phyloP scores from a whole-genome alignment of 2,797 vertebrate species.

The Pipistrellus kuhlii region DNA sequence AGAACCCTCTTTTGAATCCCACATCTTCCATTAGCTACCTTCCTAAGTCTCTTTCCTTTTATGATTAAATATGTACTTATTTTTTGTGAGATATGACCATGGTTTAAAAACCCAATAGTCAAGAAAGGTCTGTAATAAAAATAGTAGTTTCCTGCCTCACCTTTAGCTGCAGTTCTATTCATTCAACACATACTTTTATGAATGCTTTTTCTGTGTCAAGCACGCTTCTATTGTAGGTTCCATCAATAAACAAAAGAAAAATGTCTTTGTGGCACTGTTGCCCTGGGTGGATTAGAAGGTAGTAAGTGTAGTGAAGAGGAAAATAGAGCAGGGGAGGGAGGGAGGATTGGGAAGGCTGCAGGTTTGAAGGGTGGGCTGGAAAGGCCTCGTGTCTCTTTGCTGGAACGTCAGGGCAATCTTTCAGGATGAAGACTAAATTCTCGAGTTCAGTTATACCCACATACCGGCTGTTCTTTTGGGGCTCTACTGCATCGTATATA shows the following conservation, averaged over 20 bases:
- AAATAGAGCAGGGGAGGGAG: background rate
- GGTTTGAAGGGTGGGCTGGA: background rate
- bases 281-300: background rate
- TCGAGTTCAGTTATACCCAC: background rate
- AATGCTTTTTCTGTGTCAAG: background rate
- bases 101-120: conserved; percentile 3
- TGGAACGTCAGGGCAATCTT: background rate
- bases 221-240: background rate
- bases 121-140: background rate
- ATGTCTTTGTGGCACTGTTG: background rate
- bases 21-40: background rate
- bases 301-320: background rate
- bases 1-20: background rate
- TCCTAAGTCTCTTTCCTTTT: conserved; percentile 33
- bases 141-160: background rate
- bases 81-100: background rate
- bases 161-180: background rate
- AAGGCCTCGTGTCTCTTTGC: background rate
- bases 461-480: background rate
- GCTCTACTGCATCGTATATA: too few relatives aligned
- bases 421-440: background rate
- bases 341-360: background rate
- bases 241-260: background rate
- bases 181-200: background rate
- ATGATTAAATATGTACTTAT: background rate